These are phyloP conservation scores for Xestia ashworthii DNA, from an alignment of 2,888 invertebrate genomes.

Conservation along the genomic window DNA sequence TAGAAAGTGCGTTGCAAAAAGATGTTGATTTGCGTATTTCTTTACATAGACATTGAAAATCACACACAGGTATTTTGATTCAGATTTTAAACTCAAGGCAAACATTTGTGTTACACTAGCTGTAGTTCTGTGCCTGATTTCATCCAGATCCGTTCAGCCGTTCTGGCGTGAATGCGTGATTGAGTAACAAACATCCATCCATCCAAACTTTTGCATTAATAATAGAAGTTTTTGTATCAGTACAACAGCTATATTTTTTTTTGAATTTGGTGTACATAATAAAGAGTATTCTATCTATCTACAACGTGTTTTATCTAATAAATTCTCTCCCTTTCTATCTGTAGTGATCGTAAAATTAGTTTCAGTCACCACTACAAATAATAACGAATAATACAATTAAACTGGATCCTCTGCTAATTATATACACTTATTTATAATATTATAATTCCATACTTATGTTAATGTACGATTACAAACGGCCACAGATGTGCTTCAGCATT, in stretches of 20 bases:
- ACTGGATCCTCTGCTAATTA: neutral
- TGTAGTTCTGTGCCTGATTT: no score
- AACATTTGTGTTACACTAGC: neutral
- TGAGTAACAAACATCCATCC: no score
- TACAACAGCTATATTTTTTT: no score
- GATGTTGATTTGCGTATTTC: no score
- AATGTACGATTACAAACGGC: slow-evolving; percentile 60
- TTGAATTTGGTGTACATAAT: no score
- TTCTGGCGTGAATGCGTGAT: no score
- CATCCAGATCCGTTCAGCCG: no score
- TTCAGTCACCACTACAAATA: neutral
- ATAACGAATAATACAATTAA: neutral
- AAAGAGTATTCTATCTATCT: no score
- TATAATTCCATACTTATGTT: slow-evolving; percentile 59
- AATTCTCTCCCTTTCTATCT: neutral
- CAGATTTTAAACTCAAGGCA: neutral
- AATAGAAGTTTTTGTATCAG: no score
- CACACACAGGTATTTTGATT: neutral
- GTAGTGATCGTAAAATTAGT: neutral
- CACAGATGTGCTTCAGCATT: slow-evolving; percentile 66
- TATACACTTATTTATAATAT: slow-evolving; percentile 22
- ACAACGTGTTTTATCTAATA: neutral
- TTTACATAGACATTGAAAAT: neutral
- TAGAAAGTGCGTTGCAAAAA: neutral
- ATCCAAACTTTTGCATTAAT: no score